Evolutionary conservation across 2,888 invertebrate genomes (phyloP).

Genomic region (Phlogophora meticulosa): DNA sequence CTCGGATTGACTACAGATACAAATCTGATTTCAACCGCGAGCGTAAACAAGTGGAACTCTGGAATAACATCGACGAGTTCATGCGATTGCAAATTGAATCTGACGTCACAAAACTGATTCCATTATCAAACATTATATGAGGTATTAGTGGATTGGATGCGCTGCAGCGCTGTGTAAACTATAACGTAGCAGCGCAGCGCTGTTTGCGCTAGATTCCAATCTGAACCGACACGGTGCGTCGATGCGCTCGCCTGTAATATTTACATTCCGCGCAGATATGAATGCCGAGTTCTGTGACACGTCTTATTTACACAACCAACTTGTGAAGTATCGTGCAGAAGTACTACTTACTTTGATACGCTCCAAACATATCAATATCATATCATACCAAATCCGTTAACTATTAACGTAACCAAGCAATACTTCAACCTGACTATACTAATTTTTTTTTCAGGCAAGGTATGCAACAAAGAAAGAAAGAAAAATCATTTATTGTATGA

Average conservation of each 20-base stretch:
- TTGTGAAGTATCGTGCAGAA: constrained; percentile 17
- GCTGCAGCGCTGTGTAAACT: constrained; percentile 15
- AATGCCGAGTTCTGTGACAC: constrained; percentile 55
- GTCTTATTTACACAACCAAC: constrained; percentile 50
- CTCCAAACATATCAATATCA: not conserved
- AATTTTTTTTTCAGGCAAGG: too few species aligned
- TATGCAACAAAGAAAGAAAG: too few species aligned
- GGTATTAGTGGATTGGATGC: constrained; percentile 34
- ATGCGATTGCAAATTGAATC: constrained; percentile 18
- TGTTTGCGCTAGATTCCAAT: constrained; percentile 48
- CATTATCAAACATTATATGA: constrained; percentile 30
- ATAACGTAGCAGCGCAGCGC: constrained; percentile 8
- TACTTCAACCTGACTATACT: too few species aligned
- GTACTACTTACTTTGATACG: constrained; percentile 1
- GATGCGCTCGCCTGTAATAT: constrained; percentile 52
- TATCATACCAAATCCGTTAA: too few species aligned
- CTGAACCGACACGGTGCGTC: constrained; percentile 19
- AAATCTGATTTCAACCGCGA: constrained; percentile 25
- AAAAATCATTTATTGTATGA: too few species aligned
- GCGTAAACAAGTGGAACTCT: constrained; percentile 7
- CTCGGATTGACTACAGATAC: too few species aligned
- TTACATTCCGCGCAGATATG: constrained; percentile 59
- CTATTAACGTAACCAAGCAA: too few species aligned
- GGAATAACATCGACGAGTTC: constrained; percentile 1
- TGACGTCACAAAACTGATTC: constrained; percentile 47